phyloP scores from a whole-genome alignment of 1,140 invertebrate genomes.

The Sinella curviseta region DNA sequence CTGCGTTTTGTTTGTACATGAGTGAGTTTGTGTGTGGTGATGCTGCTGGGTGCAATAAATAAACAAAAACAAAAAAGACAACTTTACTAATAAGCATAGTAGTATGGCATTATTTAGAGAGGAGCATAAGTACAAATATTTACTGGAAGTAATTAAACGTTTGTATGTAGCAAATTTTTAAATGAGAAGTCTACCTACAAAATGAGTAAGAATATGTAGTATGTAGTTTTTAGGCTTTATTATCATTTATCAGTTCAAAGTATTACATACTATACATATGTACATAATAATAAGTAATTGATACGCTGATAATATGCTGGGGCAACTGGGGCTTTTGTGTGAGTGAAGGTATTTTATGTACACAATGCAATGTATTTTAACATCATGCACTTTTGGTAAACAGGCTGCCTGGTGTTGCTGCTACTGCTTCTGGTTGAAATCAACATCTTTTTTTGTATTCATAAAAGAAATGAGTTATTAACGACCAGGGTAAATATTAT shows the following conservation, averaged over 20 bases:
- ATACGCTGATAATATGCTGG: too few relatives aligned
- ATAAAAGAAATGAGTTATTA: conserved; percentile 22
- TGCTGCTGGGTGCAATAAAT: conserved; percentile 14
- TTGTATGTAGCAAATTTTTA: too few relatives aligned
- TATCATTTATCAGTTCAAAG: too few relatives aligned
- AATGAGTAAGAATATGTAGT: too few relatives aligned
- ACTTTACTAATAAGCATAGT: too few relatives aligned
- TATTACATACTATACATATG: too few relatives aligned
- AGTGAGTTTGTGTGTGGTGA: neutral
- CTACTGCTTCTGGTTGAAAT: neutral
- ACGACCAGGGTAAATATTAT: conserved; percentile 23
- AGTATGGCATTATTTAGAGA: neutral
- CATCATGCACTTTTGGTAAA: conserved; percentile 12
- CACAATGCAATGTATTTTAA: neutral
- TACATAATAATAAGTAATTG: too few relatives aligned
- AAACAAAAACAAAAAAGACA: neutral
- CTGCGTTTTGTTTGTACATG: neutral
- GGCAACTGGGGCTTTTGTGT: too few relatives aligned
- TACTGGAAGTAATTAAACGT: too few relatives aligned
- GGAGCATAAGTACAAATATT: neutral
- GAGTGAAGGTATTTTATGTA: neutral
- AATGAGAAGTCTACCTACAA: too few relatives aligned
- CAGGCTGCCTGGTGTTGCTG: neutral
- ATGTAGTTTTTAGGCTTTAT: too few relatives aligned
- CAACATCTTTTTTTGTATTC: neutral